These are phyloP conservation scores for Caenorhabditis inopinata DNA, from an alignment of 1,140 invertebrate species.

Conservation along the genomic window DNA sequence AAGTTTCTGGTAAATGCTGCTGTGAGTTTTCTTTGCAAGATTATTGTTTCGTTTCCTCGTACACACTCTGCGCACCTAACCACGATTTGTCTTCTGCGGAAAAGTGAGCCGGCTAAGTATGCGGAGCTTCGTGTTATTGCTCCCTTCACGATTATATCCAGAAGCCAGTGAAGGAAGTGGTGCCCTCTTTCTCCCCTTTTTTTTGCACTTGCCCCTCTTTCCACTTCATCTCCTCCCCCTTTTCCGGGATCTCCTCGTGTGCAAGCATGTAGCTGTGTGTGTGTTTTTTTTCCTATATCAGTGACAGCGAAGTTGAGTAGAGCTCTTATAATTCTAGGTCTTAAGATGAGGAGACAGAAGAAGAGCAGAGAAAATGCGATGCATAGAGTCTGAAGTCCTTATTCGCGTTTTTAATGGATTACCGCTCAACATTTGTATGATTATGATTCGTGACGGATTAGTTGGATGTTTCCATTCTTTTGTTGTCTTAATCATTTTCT, in stretches of 20 bases:
- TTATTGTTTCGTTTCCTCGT: too few species aligned
- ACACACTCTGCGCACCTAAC: too few species aligned
- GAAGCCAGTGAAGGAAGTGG: not conserved
- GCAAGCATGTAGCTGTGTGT: not conserved
- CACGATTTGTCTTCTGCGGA: too few species aligned
- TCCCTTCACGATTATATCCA: not conserved
- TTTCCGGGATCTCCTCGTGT: not conserved
- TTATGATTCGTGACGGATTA: too few species aligned
- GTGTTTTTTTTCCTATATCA: constrained; percentile 3
- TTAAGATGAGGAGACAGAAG: not conserved
- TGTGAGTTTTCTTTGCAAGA: too few species aligned
- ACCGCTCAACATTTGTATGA: too few species aligned
- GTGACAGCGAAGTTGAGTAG: not conserved
- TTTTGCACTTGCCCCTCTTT: not conserved
- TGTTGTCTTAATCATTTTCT: too few species aligned
- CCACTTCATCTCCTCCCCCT: not conserved
- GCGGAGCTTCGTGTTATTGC: not conserved
- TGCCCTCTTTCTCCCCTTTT: not conserved
- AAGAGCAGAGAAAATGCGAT: not conserved
- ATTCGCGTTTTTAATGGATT: too few species aligned
- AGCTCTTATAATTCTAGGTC: not conserved
- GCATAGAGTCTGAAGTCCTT: too few species aligned
- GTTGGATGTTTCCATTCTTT: too few species aligned
- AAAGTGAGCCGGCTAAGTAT: not conserved
- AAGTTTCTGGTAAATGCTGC: too few species aligned